These are phyloP conservation scores for Theristus sp. DNA, from an alignment of 2,888 invertebrate genomes.

Conservation along the genomic window DNA sequence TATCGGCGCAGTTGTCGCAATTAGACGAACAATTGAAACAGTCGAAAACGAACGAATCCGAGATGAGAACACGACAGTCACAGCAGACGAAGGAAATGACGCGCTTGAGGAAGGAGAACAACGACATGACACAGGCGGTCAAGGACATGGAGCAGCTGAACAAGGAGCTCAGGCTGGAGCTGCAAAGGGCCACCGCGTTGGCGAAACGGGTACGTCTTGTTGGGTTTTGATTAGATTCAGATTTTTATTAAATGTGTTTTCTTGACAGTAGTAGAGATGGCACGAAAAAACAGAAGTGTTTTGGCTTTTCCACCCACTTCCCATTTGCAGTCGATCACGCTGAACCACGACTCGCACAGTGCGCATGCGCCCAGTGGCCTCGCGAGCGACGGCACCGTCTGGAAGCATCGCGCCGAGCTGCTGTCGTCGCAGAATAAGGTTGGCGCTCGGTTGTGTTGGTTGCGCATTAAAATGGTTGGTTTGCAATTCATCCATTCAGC, in stretches of 20 bases:
- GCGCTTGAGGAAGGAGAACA: not conserved
- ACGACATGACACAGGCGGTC: not conserved
- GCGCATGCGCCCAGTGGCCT: not conserved
- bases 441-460: too few species aligned
- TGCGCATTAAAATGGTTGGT: too few species aligned
- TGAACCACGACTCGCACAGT: not conserved
- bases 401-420: not conserved
- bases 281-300: too few species aligned
- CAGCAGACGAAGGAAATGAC: not conserved
- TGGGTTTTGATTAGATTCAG: too few species aligned
- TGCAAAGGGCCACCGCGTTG: not conserved
- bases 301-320: too few species aligned
- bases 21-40: not conserved
- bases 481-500: too few species aligned
- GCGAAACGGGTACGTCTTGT: not conserved
- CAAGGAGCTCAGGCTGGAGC: not conserved
- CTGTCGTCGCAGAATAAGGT: not conserved
- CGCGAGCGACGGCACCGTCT: not conserved
- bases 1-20: not conserved
- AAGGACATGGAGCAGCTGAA: not conserved
- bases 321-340: not conserved
- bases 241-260: too few species aligned
- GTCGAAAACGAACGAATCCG: not conserved
- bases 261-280: too few species aligned
- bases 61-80: not conserved